Conservation (phyloP, 2,797 vertebrate genomes). For the Neosilurus mollespiculum region DNA sequence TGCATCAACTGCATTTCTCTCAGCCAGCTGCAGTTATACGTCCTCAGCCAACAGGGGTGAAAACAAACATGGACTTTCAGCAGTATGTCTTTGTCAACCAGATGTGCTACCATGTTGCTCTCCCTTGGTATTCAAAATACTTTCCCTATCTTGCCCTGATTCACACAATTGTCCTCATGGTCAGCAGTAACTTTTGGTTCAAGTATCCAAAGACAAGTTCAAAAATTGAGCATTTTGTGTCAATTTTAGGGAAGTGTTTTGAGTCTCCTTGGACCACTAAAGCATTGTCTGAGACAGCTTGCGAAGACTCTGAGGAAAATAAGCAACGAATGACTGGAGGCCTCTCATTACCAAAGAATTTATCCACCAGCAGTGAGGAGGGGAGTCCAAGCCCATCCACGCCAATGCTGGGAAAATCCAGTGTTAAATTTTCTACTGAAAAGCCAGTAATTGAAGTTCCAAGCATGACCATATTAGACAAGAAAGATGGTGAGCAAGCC, state of each 20-base stretch:
- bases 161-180: constrained; percentile 97
- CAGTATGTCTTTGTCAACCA: constrained; percentile 99
- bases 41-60: constrained; percentile 81
- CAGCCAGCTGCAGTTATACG: constrained; percentile 61
- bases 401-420: constrained; percentile 87
- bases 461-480: constrained; percentile 95
- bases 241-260: constrained; percentile 96
- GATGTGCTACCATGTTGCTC: constrained; percentile 97
- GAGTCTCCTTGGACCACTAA: constrained; percentile 99
- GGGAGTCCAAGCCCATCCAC: constrained; percentile 91
- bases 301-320: constrained; percentile 97
- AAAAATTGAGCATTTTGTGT: constrained; percentile 98
- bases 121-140: constrained; percentile 99
- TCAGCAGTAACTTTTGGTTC: constrained; percentile 99
- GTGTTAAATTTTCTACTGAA: constrained; percentile 91
- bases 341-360: constrained; percentile 87
- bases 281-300: constrained; percentile 94
- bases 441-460: constrained; percentile 92
- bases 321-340: constrained; percentile 90
- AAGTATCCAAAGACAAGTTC: constrained; percentile 99
- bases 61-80: constrained; percentile 96
- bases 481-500: constrained; percentile 97
- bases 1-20: constrained; percentile 57
- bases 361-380: constrained; percentile 95
- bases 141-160: constrained; percentile 98